phyloP scores from a whole-genome alignment of 1,140 invertebrate genomes.

The Mya arenaria region DNA sequence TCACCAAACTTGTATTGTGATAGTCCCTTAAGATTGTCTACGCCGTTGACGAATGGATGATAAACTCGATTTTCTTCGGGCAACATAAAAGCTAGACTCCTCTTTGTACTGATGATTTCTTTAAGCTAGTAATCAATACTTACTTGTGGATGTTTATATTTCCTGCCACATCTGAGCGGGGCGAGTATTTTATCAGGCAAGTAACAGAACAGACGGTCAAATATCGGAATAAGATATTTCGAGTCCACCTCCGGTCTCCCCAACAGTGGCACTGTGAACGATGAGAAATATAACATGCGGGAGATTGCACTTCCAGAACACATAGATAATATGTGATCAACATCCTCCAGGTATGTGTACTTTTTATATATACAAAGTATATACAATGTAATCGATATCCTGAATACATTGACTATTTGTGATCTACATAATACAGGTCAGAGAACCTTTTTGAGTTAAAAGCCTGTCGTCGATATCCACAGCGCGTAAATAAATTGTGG shows the following conservation, averaged over 20 bases:
- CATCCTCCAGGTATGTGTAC: neutral
- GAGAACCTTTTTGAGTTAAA: too few relatives aligned
- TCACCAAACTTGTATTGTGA: too few relatives aligned
- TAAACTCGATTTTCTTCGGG: too few relatives aligned
- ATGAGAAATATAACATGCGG: neutral
- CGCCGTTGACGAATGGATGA: too few relatives aligned
- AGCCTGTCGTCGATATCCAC: too few relatives aligned
- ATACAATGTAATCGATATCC: neutral
- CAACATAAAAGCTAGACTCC: too few relatives aligned
- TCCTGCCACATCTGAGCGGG: slow-evolving; percentile 63
- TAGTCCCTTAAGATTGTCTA: too few relatives aligned
- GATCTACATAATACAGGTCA: too few relatives aligned
- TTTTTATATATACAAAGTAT: neutral
- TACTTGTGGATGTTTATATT: slow-evolving; percentile 65
- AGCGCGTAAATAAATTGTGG: too few relatives aligned
- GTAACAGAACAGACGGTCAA: slow-evolving; percentile 73
- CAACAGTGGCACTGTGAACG: neutral
- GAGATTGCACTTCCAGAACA: neutral
- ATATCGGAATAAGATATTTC: slow-evolving; percentile 72
- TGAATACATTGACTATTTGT: neutral
- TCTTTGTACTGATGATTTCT: too few relatives aligned
- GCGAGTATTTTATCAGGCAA: slow-evolving; percentile 56
- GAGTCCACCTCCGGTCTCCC: slow-evolving; percentile 62
- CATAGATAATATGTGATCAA: neutral
- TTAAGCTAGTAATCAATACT: too few relatives aligned